Evolutionary conservation across 2,113 vertebrate species (phyloP), one percentile per base, ranked within the genome.

Genomic region (Trogon melanurus): DNA sequence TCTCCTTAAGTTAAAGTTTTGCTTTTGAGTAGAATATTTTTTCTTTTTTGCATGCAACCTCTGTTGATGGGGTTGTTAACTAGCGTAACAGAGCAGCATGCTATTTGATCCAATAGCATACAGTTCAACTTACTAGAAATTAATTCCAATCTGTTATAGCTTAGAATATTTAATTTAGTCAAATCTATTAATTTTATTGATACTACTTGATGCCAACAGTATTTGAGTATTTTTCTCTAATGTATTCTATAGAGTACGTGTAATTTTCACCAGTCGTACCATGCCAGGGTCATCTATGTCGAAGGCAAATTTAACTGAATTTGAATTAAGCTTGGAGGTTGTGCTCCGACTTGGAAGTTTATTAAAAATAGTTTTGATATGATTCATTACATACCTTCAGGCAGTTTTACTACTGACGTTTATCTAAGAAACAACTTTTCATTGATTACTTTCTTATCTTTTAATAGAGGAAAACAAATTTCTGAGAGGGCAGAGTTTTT

Each of bases 341-440:
- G 32, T 93, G 45, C 56, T 89, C 86, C 88, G 29, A 87, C 50
- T 79, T 75, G 15, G 29, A 34, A 92, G 23, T 62, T 51, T 67
- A 66, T 93, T 97, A 94, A 96, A 91, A 94, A 65, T 80, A 74
- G 6, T 26, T 91, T 89, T 91, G 51, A 47, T 86, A 47, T 96
- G 45, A 92, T 84, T 92, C 86, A 72, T 53, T 89, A n/a, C 13
- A 60, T 61, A 74, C n/a, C 47, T 88, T 81, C 11, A 79, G 79
- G 66, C 51, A 88, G 13, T 60, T 95, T 91, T 95, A 19, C 66
- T 58, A 70, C 26, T 93, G 87, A 70, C 32, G 67, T 95, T 97
- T 96, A 85, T 74, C 67, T 80, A 82, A 53, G 32, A 13, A 70
- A 66, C 6, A 70, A 62, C 29, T 82, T 86, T 88, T 75, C 78